phyloP scores from a whole-genome alignment of 2,888 invertebrate species.

The Gryllus longicercus region DNA sequence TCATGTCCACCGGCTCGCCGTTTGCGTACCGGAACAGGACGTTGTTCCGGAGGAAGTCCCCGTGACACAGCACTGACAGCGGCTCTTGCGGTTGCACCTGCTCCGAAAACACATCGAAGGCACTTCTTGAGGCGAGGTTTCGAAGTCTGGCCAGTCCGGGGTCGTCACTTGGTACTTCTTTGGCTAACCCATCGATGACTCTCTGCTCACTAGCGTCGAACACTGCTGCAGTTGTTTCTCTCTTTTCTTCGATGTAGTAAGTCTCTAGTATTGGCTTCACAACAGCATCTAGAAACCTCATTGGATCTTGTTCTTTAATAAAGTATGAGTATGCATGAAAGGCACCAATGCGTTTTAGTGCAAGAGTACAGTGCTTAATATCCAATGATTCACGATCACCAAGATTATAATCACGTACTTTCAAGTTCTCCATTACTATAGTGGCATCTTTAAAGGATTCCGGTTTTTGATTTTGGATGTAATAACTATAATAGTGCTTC shows the following conservation, averaged over 20 bases:
- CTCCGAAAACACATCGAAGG: not conserved
- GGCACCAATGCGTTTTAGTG: not conserved
- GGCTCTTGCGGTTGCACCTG: not conserved
- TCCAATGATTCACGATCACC: not conserved
- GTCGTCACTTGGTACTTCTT: not conserved
- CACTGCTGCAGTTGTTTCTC: not conserved
- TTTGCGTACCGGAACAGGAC: not conserved
- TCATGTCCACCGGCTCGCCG: not conserved
- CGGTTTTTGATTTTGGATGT: not conserved
- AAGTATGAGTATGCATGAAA: not conserved
- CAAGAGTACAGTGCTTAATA: not conserved
- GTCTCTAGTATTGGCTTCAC: not conserved
- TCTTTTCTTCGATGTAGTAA: not conserved
- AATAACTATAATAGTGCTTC: not conserved
- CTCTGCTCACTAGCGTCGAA: not conserved
- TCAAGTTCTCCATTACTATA: not conserved
- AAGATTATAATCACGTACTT: not conserved
- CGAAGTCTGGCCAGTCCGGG: not conserved
- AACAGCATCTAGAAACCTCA: not conserved
- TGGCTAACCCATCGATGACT: not conserved
- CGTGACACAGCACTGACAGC: not conserved
- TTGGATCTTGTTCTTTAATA: not conserved
- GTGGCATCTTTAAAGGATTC: not conserved
- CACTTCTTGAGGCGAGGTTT: not conserved
- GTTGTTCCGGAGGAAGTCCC: not conserved